A percentile compares a stretch with the other conserved stretches of the same genome.
These are phyloP conservation scores for Euproctis similis DNA, from an alignment of 2,888 invertebrate species.

Conservation along the genomic window DNA sequence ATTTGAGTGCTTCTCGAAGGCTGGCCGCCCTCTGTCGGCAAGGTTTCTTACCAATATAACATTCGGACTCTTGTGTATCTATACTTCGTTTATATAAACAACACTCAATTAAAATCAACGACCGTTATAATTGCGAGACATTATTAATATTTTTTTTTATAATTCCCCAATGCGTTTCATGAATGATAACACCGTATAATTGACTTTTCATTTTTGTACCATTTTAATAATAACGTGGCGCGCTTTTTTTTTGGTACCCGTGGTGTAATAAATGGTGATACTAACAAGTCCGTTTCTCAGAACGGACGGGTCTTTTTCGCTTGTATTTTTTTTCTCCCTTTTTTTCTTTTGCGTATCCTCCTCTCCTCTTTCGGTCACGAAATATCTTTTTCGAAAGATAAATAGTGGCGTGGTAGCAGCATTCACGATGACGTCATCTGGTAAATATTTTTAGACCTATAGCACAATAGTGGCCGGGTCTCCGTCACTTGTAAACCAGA, in stretches of 20 bases:
- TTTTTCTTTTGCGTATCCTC: too few species aligned
- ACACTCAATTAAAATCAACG: too few species aligned
- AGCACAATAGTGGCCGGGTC: too few species aligned
- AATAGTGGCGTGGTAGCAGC: slow-evolving; percentile 48
- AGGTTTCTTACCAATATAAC: too few species aligned
- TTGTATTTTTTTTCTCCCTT: slow-evolving; percentile 33
- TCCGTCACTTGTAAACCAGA: too few species aligned
- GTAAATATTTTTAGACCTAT: slow-evolving; percentile 14
- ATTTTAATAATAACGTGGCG: too few species aligned
- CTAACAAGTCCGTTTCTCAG: slow-evolving; percentile 61
- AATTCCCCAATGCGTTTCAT: slow-evolving; percentile 18
- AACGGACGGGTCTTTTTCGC: slow-evolving; percentile 43
- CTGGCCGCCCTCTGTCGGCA: too few species aligned
- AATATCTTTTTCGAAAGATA: slow-evolving; percentile 54
- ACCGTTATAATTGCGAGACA: slow-evolving; percentile 14
- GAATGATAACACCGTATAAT: slow-evolving; percentile 31
- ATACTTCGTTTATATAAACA: too few species aligned
- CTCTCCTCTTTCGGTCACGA: slow-evolving; percentile 47
- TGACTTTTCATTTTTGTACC: slow-evolving; percentile 40
- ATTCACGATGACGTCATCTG: slow-evolving; percentile 43
- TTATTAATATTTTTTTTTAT: slow-evolving; percentile 17
- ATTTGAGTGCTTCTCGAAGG: too few species aligned
- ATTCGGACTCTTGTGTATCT: too few species aligned
- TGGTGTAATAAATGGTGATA: slow-evolving; percentile 66
- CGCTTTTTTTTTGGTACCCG: slow-evolving; percentile 40